Conservation (phyloP, 2,888 invertebrate species). For the Julus scanicus region DNA sequence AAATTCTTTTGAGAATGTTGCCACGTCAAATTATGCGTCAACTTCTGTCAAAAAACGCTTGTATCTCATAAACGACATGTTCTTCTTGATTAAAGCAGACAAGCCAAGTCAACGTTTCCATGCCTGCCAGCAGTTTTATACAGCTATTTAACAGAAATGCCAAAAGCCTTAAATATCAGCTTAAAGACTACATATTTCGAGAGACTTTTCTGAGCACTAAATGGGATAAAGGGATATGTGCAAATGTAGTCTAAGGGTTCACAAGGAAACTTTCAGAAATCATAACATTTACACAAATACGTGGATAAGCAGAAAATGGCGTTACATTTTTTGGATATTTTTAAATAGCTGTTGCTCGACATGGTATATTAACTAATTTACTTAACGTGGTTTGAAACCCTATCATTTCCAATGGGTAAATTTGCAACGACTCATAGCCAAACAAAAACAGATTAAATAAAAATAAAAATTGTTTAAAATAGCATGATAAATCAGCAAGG, state of each 20-base stretch:
- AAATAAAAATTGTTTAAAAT: no score
- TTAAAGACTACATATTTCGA: background rate
- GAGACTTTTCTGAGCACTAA: background rate
- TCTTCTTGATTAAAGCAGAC: slow-evolving; percentile 2
- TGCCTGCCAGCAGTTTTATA: background rate
- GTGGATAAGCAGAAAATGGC: background rate
- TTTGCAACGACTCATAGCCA: no score
- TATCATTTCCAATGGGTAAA: no score
- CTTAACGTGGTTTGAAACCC: no score
- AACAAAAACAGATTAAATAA: no score
- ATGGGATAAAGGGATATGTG: background rate
- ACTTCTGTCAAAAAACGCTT: slow-evolving; percentile 3
- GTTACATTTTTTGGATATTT: no score
- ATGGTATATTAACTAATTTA: no score
- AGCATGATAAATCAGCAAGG: no score
- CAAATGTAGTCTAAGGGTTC: background rate
- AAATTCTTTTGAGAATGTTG: background rate
- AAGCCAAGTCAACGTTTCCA: background rate
- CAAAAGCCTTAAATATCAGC: background rate
- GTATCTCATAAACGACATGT: background rate
- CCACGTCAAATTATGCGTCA: slow-evolving; percentile 28
- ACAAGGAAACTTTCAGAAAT: background rate
- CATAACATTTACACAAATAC: background rate
- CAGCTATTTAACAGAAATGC: background rate
- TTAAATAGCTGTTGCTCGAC: no score